Base-by-base conservation (phyloP, 2,113 vertebrate species). In the Mesitornis unicolor region DNA sequence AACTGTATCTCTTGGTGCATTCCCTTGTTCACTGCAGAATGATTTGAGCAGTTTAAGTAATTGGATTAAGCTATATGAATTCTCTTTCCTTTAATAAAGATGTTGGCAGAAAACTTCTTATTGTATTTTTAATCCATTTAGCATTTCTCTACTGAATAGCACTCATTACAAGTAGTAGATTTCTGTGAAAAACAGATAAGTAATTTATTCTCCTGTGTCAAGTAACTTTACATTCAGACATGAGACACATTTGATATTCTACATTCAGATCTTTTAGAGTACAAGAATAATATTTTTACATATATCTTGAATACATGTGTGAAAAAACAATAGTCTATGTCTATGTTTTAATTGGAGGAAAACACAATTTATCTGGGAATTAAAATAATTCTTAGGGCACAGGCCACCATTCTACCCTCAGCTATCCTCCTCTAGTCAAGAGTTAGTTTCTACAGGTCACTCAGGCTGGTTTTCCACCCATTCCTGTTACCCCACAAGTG, bases 1-100 rank as follows among this genome's bases (percentile, higher is more conserved):
- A 73, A 68, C 35, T 69, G 16, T 79, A 36, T 76, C n/a, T 57
- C 53, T 64, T 65, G 40, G 25, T 64, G 53, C 7, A 29, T 69
- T 73, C 24, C 6, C 9, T 51, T 82, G 36, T 48, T 82, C 70
- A 43, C 2, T 90, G 22, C 29, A 61, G 14, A 80, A 11, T 79
- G 3, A 9, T 68, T 71, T 83, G 35, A 88, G 26, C 78, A 53
- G 13, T 60, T 75, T 73, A 50, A 82, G 18, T 78, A 87, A 93
- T 57, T 82, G 7, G 17, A 92, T 88, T 85, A 85, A 73, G 19
- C 26, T 64, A n/a, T 71, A 76, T 56, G 35, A 91, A 71, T 79
- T 71, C 29, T 89, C 29, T 70, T 84, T 59, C 33, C 38, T 84
- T 95, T 87, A 95, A 82, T 87, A 91, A 82, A 79, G 74, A 84